phyloP scores from a whole-genome alignment of 2,113 vertebrate species.

The Clarias magur region DNA sequence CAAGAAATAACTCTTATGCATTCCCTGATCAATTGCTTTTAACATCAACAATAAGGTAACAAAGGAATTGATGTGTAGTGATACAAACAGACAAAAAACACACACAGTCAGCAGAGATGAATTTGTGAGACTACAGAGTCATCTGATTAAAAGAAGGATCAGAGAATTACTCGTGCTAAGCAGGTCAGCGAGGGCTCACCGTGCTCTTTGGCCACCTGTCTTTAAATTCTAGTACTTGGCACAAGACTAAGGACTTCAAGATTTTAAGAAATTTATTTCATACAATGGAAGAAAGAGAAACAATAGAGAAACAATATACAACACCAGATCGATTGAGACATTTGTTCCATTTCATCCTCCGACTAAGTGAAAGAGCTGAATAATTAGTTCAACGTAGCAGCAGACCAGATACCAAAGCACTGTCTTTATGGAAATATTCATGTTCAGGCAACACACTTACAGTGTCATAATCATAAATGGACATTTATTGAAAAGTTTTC shows the following conservation, averaged over 20 bases:
- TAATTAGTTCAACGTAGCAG: not conserved
- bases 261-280: not conserved
- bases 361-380: not conserved
- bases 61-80: not conserved
- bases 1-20: slow-evolving; percentile 10
- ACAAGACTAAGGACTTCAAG: not conserved
- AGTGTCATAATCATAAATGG: not conserved
- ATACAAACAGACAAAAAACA: not conserved
- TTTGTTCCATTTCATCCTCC: not conserved
- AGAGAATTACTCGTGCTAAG: slow-evolving; percentile 37
- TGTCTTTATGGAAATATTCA: not conserved
- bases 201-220: slow-evolving; percentile 36
- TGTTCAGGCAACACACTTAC: not conserved
- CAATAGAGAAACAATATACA: not conserved
- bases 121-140: not conserved
- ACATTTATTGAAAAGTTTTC: not conserved
- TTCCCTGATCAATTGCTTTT: slow-evolving; percentile 15
- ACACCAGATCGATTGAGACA: not conserved
- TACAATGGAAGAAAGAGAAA: not conserved
- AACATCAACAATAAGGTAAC: not conserved
- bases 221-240: slow-evolving; percentile 4
- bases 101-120: not conserved
- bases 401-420: not conserved
- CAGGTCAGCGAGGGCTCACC: slow-evolving; percentile 20
- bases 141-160: slow-evolving; percentile 28